Base-by-base conservation (phyloP, 2,113 vertebrate species). In the Aleadryas rufinucha region DNA sequence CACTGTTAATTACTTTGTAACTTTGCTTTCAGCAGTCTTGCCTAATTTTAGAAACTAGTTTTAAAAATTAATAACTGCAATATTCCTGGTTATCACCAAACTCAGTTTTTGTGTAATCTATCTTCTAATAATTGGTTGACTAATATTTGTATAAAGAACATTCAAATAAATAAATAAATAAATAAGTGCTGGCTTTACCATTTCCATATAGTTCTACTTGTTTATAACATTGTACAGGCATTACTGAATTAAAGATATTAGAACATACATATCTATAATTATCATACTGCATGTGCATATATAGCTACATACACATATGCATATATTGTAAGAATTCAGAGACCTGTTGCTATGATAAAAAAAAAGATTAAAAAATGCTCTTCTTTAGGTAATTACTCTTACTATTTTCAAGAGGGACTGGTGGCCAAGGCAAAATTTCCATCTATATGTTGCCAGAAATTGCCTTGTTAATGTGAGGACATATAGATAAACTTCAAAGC, bases 1-100 rank as follows among this genome's bases (percentile, higher is more conserved):
- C 10, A 57, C 8, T 21, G 9, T 92, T 98, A 96, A 98, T 97
- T 97, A 96, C 80, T 95, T 97, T 95, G 86, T 86, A 96, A 95
- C 83, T 90, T 93, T 59, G 22, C 13, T 89, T 94, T 96, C 35
- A 84, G 42, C 8, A 66, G 9, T 78, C 59, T 84, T 66, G 30
- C 31, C 61, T 89, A 57, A 79, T 71, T 92, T 89, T 70, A 74
- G 20, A 79, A 39, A 82, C 23, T 50, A 56, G 8, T 33, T 91
- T 77, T 41, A 57, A 92, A 88, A 83, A 85, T 30, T 59, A 71
- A 66, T 47, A 35, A 41, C 27, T 86, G 2, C 30, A 82, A 76
- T 78, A 69, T 31, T 27, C 4, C n/a, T 61, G 6, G 13, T 61
- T 70, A 84, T 45, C 42, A 47, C 3, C 31, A 75, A 60, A 42